phyloP scores from a whole-genome alignment of 2,113 vertebrate species.

The Haemorhous mexicanus region DNA sequence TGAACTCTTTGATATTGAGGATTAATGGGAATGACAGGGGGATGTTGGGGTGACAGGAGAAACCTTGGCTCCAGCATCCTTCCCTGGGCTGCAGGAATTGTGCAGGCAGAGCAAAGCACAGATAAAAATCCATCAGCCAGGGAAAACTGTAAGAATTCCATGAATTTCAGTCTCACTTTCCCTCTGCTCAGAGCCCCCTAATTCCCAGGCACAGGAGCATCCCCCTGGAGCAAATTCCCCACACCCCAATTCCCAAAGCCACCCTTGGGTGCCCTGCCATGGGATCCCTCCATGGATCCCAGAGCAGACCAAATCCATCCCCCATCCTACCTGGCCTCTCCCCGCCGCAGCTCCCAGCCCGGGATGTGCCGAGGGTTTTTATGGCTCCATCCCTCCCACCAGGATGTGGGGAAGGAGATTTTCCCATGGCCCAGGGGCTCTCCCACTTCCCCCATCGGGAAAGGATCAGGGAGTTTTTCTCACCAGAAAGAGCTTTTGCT shows the following conservation, averaged over 20 bases:
- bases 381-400: neutral
- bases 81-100: neutral
- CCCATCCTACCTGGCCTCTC: neutral
- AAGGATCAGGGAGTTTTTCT: neutral
- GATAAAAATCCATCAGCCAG: neutral
- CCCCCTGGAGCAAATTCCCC: neutral
- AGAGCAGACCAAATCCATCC: neutral
- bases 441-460: neutral
- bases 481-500: neutral
- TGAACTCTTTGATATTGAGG: accelerated
- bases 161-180: accelerated
- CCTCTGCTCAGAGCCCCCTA: neutral
- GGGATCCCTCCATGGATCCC: neutral
- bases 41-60: neutral
- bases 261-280: neutral
- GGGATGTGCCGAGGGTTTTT: neutral
- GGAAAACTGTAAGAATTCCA: neutral
- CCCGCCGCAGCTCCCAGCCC: accelerated
- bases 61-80: neutral
- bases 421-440: slow-evolving; percentile 21
- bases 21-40: accelerated
- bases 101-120: neutral
- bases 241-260: accelerated
- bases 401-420: neutral
- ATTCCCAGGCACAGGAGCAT: accelerated